Base-by-base conservation (phyloP, 2,113 vertebrate species). In the Nymphicus hollandicus region DNA sequence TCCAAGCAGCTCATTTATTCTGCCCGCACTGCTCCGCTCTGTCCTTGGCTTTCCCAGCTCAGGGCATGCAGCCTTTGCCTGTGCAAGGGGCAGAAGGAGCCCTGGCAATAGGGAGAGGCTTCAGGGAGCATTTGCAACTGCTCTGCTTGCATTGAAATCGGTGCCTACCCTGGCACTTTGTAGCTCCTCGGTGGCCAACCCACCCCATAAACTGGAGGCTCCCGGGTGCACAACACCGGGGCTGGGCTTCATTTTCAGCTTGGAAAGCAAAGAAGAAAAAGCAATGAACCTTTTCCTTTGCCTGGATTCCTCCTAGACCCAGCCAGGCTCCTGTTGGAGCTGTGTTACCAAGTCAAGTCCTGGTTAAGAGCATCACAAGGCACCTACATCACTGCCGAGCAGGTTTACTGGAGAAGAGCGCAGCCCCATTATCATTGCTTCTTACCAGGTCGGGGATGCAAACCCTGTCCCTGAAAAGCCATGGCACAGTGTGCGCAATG, bases 1-100 rank as follows among this genome's bases (percentile, higher is more conserved):
- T 50, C 69, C 88, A 93, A 86, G 14, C 1, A 84, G 80, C 80
- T 94, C 76, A 81, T 94, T 94, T 93, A 86, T 78, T 95, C 86
- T 58, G n/a, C 61, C 64, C 92, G 83, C 72, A 2, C 41, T 11
- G 18, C 52, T 50, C 12, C 2, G 8, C 43, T 87, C 87, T 85
- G 70, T 76, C 89, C 89, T 94, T 93, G 77, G 3, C 47, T 81
- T 69, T 74, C 44, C 66, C 65, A 76, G 61, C 73, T 71, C 35
- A 5, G 81, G 39, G 52, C 56, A 47, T 0, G 2, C 60, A 89
- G 91, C 70, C 53, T 82, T 44, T 25, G 61, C 43, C 41, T 24
- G 33, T 27, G 61, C 47, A 35, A 89, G 37, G 44, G 53, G 44
- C 3, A 1, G 77, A 86, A 55, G 0, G 0, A 93, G 52, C 6